Base-by-base conservation (phyloP, 2,113 vertebrate species). In the Syngnathus typhle region DNA sequence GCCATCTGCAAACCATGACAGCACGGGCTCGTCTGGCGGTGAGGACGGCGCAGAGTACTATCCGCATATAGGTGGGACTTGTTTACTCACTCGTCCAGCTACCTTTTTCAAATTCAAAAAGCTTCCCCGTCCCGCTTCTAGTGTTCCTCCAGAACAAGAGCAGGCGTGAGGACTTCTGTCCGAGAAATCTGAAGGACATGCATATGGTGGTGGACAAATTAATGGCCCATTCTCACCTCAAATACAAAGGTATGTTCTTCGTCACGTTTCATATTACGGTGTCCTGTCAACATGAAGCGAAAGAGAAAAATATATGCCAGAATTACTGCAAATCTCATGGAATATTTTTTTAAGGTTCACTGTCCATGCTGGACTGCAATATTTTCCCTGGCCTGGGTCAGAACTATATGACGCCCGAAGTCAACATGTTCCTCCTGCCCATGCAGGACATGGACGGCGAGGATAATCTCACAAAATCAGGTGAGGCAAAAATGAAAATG, bases 141-240 rank as follows among this genome's bases (percentile, higher is more conserved):
- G 94, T 96, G 51, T 96, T 97, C 27, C 79, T 96, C 21, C 95
- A 96, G 87, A 97, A 97, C 76, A 95, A 94, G 69, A 91, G 94
- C 47, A 91, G 86, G 64, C 79, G 91, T 0, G 95, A 96, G 38
- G 94, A 96, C 71, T 97, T 96, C 80, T 95, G 94, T 74, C 95
- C 95, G 1, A 88, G 86, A 19, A 94, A 91, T 84, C 83, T 97
- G 74, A 93, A 93, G 70, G 91, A 95, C 82, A 95, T 95, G 95
- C 92, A 96, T 64, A 82, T 90, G 73, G 88, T 92, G 46, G 90
- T 94, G 4, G 93, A 95, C 60, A 94, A 92, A 80, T 84, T 97
- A 61, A 95, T 97, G 94, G 83, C 91, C 0, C 93, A 96, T 76
- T 97, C 95, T 10, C 94, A 95, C 77, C 87, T 97, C 63, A 94